A percentile compares a stretch with the other conserved stretches of the same genome.
These are phyloP conservation scores for Paralichthys olivaceus DNA, from an alignment of 2,113 vertebrate species.

Conservation along the genomic window DNA sequence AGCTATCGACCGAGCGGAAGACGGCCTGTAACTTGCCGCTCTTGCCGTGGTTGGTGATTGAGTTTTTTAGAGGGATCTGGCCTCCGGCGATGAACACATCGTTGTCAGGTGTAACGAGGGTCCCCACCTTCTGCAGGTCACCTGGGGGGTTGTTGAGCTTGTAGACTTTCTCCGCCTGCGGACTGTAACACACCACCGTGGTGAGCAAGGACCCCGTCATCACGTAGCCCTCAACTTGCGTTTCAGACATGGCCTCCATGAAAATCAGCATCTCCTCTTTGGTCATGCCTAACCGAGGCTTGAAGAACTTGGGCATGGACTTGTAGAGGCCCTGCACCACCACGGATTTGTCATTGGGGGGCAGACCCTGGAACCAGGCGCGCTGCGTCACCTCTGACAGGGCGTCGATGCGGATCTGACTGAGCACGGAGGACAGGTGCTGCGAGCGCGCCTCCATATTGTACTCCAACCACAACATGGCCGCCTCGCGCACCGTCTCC, in stretches of 20 bases:
- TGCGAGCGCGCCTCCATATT: conserved; percentile 96
- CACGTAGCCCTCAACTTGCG: conserved; percentile 74
- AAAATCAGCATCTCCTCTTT: conserved; percentile 99
- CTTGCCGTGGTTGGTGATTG: conserved; percentile 88
- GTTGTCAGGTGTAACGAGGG: conserved; percentile 95
- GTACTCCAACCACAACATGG: conserved; percentile 98
- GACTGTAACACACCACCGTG: conserved; percentile 94
- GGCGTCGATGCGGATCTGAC: conserved; percentile 97
- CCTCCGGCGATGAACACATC: conserved; percentile 98
- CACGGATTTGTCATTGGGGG: conserved; percentile 97
- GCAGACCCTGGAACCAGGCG: conserved; percentile 98
- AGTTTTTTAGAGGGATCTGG: conserved; percentile 91
- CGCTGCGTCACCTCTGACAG: conserved; percentile 98
- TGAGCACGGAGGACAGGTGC: conserved; percentile 97
- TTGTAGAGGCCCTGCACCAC: conserved; percentile 99
- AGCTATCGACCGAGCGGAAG: conserved; percentile 94
- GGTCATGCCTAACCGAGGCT: conserved; percentile 97
- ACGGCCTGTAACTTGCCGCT: conserved; percentile 90
- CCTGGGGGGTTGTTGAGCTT: conserved; percentile 93
- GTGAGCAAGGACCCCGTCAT: conserved; percentile 78
- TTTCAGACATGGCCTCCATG: conserved; percentile 92
- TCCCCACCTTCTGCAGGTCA: conserved; percentile 94
- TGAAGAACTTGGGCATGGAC: conserved; percentile 99
- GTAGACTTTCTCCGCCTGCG: conserved; percentile 98
- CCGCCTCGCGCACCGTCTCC: conserved; percentile 97